These are phyloP conservation scores for Melanostoma scalare DNA, from an alignment of 2,888 invertebrate genomes.

Conservation along the genomic window DNA sequence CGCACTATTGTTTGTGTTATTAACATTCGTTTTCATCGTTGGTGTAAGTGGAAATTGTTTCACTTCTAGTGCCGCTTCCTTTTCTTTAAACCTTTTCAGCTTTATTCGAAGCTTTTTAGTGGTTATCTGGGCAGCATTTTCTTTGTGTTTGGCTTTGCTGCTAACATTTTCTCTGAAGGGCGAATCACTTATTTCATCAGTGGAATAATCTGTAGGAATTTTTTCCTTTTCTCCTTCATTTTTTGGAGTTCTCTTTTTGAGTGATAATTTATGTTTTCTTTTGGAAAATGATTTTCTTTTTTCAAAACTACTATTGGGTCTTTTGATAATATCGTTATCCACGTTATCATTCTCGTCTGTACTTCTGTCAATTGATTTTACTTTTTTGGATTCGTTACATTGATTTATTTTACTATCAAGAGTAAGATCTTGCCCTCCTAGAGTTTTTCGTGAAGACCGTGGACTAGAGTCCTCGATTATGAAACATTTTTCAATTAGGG, in stretches of 20 bases:
- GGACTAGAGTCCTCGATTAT: background rate
- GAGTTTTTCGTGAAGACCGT: background rate
- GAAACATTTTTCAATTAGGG: conserved; percentile 4
- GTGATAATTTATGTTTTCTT: conserved; percentile 24
- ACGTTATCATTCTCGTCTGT: too few relatives aligned
- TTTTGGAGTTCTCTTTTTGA: conserved; percentile 17
- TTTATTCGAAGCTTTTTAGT: conserved; percentile 33
- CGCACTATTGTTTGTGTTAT: too few relatives aligned
- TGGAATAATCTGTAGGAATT: too few relatives aligned
- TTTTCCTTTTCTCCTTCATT: background rate
- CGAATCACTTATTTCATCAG: too few relatives aligned
- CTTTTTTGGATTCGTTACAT: too few relatives aligned
- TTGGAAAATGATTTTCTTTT: conserved; percentile 6
- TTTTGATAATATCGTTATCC: too few relatives aligned
- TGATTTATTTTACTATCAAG: too few relatives aligned
- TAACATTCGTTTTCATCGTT: background rate
- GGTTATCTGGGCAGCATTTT: background rate
- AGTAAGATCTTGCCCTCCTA: too few relatives aligned
- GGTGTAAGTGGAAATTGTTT: background rate
- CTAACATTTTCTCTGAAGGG: background rate
- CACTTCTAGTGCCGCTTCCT: background rate
- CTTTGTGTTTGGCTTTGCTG: background rate
- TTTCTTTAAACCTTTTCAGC: conserved; percentile 16
- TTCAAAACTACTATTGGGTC: too few relatives aligned
- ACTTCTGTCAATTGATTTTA: too few relatives aligned